A percentile compares a stretch with the other conserved stretches of the same genome.
These are phyloP conservation scores for Onychorhynchus coronatus DNA, from an alignment of 2,113 vertebrate species.

Conservation along the genomic window DNA sequence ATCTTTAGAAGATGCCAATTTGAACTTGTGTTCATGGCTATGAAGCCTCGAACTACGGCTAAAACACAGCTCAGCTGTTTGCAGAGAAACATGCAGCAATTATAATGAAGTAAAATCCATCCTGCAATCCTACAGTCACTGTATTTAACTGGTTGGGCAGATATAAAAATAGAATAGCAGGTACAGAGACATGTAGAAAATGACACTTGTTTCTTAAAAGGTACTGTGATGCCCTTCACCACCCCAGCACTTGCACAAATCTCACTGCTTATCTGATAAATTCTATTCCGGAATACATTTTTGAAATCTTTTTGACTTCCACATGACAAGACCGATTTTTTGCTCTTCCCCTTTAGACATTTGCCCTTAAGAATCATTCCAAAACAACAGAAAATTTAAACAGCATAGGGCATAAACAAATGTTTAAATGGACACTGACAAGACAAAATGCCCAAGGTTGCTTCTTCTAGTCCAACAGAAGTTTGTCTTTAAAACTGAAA, in stretches of 20 bases:
- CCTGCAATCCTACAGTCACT: not conserved
- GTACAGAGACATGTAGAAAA: not conserved
- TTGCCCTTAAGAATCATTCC: not conserved
- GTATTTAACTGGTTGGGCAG: not conserved
- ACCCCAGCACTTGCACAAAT: not conserved
- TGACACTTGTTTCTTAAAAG: not conserved
- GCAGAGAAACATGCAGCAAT: not conserved
- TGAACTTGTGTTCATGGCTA: not conserved
- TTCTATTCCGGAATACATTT: not conserved
- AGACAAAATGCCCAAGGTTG: not conserved
- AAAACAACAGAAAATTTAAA: not conserved
- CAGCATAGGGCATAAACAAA: not conserved
- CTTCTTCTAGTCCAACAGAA: not conserved
- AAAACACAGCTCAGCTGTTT: not conserved
- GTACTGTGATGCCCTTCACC: not conserved
- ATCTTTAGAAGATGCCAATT: not conserved
- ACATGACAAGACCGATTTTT: not conserved
- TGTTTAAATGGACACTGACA: not conserved
- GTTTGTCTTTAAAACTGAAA: not conserved
- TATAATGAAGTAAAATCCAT: not conserved
- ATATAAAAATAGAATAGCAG: conserved; percentile 13
- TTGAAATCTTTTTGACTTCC: not conserved
- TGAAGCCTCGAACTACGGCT: not conserved
- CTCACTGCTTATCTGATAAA: not conserved
- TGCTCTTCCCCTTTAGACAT: not conserved